Conservation (phyloP, 1,140 invertebrate species). For the Ceratosolen solmsi region DNA sequence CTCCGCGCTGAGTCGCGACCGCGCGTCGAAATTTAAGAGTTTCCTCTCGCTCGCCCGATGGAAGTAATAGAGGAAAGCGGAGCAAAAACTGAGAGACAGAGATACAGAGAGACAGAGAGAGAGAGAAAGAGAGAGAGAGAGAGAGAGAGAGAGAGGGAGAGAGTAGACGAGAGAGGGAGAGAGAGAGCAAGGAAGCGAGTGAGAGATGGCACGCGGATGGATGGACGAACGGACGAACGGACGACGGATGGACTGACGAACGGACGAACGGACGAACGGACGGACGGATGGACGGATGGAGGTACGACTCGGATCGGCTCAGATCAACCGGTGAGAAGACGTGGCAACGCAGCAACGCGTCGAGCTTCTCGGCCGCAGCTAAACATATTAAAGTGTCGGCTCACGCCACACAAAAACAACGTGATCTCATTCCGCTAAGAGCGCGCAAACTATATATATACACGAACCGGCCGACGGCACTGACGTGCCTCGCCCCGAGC, state of each 20-base stretch:
- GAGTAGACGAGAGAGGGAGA: constrained; percentile 19
- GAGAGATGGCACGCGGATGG: neutral
- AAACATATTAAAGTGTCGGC: constrained; percentile 73
- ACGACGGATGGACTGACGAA: too few species aligned
- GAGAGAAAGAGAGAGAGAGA: neutral
- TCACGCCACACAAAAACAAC: constrained; percentile 73
- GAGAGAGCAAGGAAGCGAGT: constrained; percentile 18
- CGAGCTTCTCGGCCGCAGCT: constrained; percentile 56
- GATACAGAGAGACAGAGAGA: too few species aligned
- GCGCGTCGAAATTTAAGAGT: constrained; percentile 67
- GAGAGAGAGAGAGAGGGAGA: constrained; percentile 8
- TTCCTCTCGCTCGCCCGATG: constrained; percentile 36
- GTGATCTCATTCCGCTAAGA: constrained; percentile 69
- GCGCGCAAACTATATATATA: neutral
- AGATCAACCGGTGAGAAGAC: too few species aligned
- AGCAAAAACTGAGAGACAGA: neutral
- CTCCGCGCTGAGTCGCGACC: constrained; percentile 58
- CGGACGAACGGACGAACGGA: too few species aligned
- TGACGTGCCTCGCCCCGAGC: neutral
- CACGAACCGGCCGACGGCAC: neutral
- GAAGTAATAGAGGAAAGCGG: neutral
- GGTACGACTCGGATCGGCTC: too few species aligned
- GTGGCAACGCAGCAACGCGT: constrained; percentile 37
- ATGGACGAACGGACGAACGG: too few species aligned
- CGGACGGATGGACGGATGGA: too few species aligned